Conservation (phyloP, 1,140 invertebrate species). For the Matsumurasca onukii region DNA sequence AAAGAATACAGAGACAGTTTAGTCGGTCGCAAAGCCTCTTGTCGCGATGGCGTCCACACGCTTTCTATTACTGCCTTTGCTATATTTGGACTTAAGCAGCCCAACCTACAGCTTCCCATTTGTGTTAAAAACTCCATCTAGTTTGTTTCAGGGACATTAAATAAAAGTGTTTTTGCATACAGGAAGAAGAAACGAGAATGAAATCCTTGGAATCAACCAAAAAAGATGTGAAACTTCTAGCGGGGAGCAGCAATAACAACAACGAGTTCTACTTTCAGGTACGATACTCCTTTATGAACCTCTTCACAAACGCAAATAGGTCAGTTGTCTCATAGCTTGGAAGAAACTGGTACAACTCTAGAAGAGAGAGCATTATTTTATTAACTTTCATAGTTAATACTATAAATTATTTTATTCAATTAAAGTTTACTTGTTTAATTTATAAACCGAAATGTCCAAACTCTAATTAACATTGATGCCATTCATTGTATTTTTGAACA, state of each 20-base stretch:
- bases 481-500: too few species aligned
- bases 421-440: background rate
- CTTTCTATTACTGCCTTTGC: too few species aligned
- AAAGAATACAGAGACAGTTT: too few species aligned
- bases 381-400: background rate
- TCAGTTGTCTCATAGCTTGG: background rate
- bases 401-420: background rate
- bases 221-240: slow-evolving; percentile 52
- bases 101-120: too few species aligned
- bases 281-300: slow-evolving; percentile 11
- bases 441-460: background rate
- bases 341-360: background rate
- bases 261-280: slow-evolving; percentile 5
- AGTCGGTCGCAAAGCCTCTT: too few species aligned
- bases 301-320: slow-evolving; percentile 30
- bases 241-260: background rate
- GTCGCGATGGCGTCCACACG: too few species aligned
- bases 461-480: too few species aligned
- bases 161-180: slow-evolving; percentile 39
- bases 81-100: too few species aligned
- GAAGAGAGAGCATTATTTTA: background rate
- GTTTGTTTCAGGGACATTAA: too few species aligned
- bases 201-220: slow-evolving; percentile 55
- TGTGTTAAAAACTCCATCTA: too few species aligned
- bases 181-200: slow-evolving; percentile 48